Conservation (phyloP, 1,140 invertebrate species). For the Parapsyche elsis region DNA sequence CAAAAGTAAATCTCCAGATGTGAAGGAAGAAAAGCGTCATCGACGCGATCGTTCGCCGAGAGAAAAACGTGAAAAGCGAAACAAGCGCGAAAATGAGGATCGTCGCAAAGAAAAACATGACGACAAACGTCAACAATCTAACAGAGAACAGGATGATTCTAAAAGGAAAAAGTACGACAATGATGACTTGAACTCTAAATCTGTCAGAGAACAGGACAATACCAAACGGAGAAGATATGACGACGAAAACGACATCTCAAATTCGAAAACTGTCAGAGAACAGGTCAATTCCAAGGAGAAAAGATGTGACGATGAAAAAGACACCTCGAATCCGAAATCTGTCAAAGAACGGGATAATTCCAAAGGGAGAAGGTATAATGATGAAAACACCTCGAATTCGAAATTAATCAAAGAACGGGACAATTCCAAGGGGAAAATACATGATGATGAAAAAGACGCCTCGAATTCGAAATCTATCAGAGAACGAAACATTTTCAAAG, state of each 20-base stretch:
- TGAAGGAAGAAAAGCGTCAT: background rate
- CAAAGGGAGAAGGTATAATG: too few relatives aligned
- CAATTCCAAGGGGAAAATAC: too few relatives aligned
- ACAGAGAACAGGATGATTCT: background rate
- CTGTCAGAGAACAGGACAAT: too few relatives aligned
- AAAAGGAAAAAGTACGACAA: background rate
- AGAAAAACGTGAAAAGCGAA: background rate
- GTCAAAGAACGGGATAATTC: too few relatives aligned
- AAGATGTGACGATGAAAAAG: too few relatives aligned
- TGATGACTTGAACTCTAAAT: background rate
- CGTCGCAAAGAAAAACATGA: background rate
- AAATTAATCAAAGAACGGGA: too few relatives aligned
- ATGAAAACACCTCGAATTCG: too few relatives aligned
- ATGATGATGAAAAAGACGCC: background rate
- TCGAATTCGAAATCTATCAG: too few relatives aligned
- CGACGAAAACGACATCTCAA: background rate
- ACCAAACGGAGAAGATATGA: too few relatives aligned
- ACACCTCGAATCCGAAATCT: background rate
- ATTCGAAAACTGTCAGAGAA: too few relatives aligned
- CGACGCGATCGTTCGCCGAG: background rate
- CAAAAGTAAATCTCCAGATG: conserved; percentile 19
- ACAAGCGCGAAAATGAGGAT: conserved; percentile 8
- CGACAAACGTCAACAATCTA: background rate
- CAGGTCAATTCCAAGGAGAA: too few relatives aligned
- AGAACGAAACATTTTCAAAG: too few relatives aligned